Percentiles rank a stretch among this genome's conserved stretches.
These are phyloP conservation scores for Reticulitermes lucifugus DNA, from an alignment of 2,888 invertebrate genomes.

Conservation along the genomic window DNA sequence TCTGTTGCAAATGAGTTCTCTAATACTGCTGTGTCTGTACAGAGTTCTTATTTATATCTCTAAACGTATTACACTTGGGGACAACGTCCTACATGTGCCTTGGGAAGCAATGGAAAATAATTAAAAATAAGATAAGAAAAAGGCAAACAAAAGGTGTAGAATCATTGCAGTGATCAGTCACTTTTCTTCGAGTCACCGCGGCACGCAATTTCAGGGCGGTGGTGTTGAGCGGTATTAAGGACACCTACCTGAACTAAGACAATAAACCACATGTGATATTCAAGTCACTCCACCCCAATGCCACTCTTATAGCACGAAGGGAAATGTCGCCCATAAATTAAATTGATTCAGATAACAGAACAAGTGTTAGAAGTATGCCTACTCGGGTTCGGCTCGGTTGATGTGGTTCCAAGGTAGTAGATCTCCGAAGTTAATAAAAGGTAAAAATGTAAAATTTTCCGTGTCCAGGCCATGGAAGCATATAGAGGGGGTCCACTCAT, in stretches of 20 bases:
- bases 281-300: background rate
- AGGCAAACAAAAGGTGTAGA: background rate
- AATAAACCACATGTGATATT: background rate
- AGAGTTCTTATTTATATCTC: background rate
- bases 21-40: background rate
- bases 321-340: background rate
- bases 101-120: slow-evolving; percentile 12
- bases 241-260: slow-evolving; percentile 14
- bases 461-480: too few relatives aligned
- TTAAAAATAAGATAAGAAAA: background rate
- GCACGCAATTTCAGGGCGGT: slow-evolving; percentile 20
- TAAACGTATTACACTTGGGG: background rate
- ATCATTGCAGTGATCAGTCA: slow-evolving; percentile 4
- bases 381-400: too few relatives aligned
- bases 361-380: too few relatives aligned
- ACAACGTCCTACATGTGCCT: background rate
- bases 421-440: too few relatives aligned
- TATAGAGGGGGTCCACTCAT: too few relatives aligned
- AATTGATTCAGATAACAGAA: too few relatives aligned
- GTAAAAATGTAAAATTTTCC: too few relatives aligned
- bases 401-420: too few relatives aligned
- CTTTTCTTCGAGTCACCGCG: background rate
- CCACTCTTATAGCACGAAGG: background rate
- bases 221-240: slow-evolving; percentile 5
- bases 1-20: background rate